Conservation (phyloP, 2,797 vertebrate species). For the Danio kyathit region DNA sequence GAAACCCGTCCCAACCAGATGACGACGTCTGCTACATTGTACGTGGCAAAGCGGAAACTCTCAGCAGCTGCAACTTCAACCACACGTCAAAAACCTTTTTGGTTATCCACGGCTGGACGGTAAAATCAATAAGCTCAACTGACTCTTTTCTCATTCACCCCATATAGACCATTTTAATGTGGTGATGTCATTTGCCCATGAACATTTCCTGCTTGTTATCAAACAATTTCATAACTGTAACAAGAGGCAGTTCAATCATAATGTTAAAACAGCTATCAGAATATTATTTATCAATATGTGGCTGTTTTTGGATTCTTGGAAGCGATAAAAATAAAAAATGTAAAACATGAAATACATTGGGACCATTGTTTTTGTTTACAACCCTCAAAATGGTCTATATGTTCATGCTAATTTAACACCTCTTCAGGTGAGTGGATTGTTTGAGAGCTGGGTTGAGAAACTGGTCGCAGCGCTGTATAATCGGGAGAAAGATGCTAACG, state of each 20-base stretch:
- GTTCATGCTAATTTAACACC: background rate
- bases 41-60: slow-evolving; percentile 70
- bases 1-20: slow-evolving; percentile 74
- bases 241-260: no score
- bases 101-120: slow-evolving; percentile 86
- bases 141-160: background rate
- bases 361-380: no score
- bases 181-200: no score
- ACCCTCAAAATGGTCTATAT: background rate
- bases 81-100: slow-evolving; percentile 81
- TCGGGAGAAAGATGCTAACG: slow-evolving; percentile 77
- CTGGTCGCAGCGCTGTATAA: slow-evolving; percentile 80
- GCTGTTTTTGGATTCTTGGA: no score
- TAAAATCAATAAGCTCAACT: slow-evolving; percentile 60
- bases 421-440: slow-evolving; percentile 81
- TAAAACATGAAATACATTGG: no score
- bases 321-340: no score
- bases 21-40: slow-evolving; percentile 80
- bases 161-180: no score
- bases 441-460: slow-evolving; percentile 82
- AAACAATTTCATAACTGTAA: no score
- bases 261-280: no score
- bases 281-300: no score
- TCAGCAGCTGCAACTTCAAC: slow-evolving; percentile 78
- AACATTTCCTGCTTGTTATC: no score